Conservation (phyloP, 2,888 invertebrate genomes). For the Morpho helenor region DNA sequence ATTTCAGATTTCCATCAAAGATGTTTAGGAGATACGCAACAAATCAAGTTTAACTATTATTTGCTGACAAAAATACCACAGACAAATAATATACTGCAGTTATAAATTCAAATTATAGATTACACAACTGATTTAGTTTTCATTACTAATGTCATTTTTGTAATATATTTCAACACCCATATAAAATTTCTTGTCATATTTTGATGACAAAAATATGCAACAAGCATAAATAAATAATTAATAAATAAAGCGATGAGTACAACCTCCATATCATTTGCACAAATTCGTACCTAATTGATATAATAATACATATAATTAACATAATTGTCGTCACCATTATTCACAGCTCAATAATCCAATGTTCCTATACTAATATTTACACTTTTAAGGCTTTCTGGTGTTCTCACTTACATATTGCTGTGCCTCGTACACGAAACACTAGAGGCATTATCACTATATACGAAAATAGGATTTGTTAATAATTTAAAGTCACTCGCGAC, state of each 20-base stretch:
- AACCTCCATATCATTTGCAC: conserved; percentile 26
- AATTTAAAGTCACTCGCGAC: conserved; percentile 33
- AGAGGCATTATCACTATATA: conserved; percentile 33
- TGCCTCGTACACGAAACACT: conserved; percentile 25
- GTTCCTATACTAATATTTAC: conserved; percentile 65
- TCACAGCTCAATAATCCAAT: conserved; percentile 51
- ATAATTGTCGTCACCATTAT: conserved; percentile 44
- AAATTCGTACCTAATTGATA: conserved; percentile 33
- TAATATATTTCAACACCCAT: too few relatives aligned
- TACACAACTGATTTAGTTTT: too few relatives aligned
- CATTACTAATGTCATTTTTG: too few relatives aligned
- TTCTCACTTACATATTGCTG: conserved; percentile 48
- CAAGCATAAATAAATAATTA: conserved; percentile 17
- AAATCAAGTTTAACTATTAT: too few relatives aligned
- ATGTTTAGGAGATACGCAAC: too few relatives aligned
- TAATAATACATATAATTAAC: conserved; percentile 48
- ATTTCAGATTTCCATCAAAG: too few relatives aligned
- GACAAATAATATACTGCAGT: too few relatives aligned
- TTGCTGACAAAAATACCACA: too few relatives aligned
- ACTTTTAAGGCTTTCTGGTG: conserved; percentile 71
- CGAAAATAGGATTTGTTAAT: conserved; percentile 36
- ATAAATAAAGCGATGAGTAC: conserved; percentile 31
- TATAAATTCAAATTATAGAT: too few relatives aligned
- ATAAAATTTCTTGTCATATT: too few relatives aligned
- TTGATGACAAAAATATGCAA: neutral